Conservation (phyloP, 2,113 vertebrate genomes). For the Alosa alosa region DNA sequence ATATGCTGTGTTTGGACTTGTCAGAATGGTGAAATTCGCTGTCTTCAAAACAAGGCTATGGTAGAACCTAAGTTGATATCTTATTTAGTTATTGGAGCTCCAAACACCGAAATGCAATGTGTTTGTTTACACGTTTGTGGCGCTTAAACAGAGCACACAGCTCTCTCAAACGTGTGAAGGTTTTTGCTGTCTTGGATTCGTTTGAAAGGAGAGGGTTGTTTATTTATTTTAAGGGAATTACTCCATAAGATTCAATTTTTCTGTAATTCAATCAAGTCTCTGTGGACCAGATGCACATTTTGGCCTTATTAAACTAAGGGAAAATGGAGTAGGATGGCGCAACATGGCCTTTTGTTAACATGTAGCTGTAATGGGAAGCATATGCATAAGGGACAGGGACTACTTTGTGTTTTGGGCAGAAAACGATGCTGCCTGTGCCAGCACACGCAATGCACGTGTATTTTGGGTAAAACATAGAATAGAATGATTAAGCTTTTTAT, state of each 20-base stretch:
- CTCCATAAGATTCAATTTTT: background rate
- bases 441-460: background rate
- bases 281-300: background rate
- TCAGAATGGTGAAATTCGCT: background rate
- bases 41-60: background rate
- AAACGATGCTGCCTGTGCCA: background rate
- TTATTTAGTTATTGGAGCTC: background rate
- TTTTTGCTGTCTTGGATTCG: background rate
- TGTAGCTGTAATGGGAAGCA: constrained; percentile 45
- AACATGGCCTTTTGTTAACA: constrained; percentile 20
- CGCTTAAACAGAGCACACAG: background rate
- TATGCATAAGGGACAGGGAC: constrained; percentile 38
- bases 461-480: background rate
- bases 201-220: background rate
- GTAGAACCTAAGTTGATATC: background rate
- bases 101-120: background rate
- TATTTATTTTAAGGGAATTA: background rate
- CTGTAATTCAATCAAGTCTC: background rate
- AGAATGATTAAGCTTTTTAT: background rate
- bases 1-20: background rate
- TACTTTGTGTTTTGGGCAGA: constrained; percentile 34
- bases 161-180: background rate
- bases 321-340: background rate
- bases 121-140: constrained; percentile 2
- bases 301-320: background rate